These are phyloP conservation scores for Trachemys scripta DNA, from an alignment of 2,113 vertebrate species.

Conservation along the genomic window DNA sequence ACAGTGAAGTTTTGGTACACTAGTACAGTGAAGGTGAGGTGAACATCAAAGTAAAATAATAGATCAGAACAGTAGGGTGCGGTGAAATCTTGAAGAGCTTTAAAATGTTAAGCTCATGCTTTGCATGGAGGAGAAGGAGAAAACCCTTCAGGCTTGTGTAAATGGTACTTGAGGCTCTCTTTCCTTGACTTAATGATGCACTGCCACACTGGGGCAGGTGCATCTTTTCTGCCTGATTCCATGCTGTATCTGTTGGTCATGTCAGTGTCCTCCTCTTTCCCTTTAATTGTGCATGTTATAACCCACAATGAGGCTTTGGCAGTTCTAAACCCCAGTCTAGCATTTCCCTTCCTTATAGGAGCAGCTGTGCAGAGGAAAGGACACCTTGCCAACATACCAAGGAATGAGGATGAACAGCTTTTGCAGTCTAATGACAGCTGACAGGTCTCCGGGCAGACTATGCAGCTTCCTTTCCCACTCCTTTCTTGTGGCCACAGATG, in stretches of 20 bases:
- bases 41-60: neutral
- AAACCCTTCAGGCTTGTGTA: neutral
- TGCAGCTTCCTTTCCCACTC: too few species aligned
- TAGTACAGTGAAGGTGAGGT: neutral
- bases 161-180: neutral
- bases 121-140: neutral
- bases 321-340: too few species aligned
- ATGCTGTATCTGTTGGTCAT: neutral
- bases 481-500: too few species aligned
- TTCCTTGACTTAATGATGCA: neutral
- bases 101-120: neutral
- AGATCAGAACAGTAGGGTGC: neutral
- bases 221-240: neutral
- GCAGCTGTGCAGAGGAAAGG: too few species aligned
- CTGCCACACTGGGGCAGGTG: neutral
- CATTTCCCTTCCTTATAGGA: too few species aligned
- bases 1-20: too few species aligned
- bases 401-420: too few species aligned
- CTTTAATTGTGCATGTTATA: too few species aligned
- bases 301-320: too few species aligned
- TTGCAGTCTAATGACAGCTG: too few species aligned
- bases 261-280: neutral
- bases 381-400: too few species aligned
- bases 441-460: too few species aligned
- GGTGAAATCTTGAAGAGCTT: neutral